A percentile compares a stretch with the other conserved stretches of the same genome.
These are phyloP conservation scores for Chalcis sispes DNA, from an alignment of 2,888 invertebrate genomes.

Conservation along the genomic window DNA sequence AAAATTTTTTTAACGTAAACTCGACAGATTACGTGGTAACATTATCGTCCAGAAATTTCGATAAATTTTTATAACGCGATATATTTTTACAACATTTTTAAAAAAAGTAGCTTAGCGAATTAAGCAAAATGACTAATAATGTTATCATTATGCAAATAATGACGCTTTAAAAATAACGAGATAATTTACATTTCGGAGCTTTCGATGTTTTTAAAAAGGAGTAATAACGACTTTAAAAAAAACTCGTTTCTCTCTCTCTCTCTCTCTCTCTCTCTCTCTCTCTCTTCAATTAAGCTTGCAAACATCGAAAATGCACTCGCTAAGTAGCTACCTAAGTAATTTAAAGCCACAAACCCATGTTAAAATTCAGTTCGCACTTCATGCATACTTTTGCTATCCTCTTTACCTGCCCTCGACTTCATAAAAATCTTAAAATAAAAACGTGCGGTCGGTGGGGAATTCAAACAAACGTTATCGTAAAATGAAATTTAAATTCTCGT, in stretches of 20 bases:
- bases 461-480: too few species aligned
- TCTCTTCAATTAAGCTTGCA: constrained; percentile 34
- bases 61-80: too few species aligned
- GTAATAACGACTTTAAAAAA: constrained; percentile 42
- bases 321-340: constrained; percentile 46
- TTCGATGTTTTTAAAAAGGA: constrained; percentile 9
- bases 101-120: too few species aligned
- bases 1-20: too few species aligned
- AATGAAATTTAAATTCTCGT: too few species aligned
- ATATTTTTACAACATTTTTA: too few species aligned
- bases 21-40: too few species aligned
- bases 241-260: constrained; percentile 43
- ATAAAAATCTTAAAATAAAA: constrained; percentile 1
- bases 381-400: constrained; percentile 8
- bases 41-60: too few species aligned
- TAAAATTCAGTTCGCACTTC: constrained; percentile 47
- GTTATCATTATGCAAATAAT: neutral
- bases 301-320: constrained; percentile 38
- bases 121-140: neutral
- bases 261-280: too few species aligned
- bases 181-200: constrained; percentile 30
- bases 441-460: too few species aligned
- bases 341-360: constrained; percentile 25
- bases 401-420: too few species aligned
- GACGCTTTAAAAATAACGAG: constrained; percentile 6